Evolutionary conservation across 2,113 vertebrate genomes (phyloP).

Genomic region (Ictalurus punctatus): DNA sequence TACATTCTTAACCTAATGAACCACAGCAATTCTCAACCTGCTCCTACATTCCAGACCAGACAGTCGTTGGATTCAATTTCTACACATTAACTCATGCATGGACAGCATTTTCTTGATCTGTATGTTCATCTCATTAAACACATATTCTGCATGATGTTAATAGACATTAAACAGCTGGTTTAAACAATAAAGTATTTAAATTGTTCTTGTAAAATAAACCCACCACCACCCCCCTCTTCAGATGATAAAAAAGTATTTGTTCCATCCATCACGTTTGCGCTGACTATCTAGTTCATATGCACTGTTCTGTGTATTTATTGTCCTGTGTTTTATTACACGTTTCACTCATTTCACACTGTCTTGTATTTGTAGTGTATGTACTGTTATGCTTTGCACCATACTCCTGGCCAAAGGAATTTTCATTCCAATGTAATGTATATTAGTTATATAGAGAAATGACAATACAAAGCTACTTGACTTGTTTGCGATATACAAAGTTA

Average conservation of each 20-base stretch:
- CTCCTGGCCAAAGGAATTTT: not conserved
- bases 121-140: not conserved
- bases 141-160: not conserved
- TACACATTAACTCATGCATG: not conserved
- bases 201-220: not conserved
- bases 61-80: not conserved
- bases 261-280: not conserved
- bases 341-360: not conserved
- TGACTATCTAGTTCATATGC: not conserved
- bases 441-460: not conserved
- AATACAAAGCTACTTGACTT: not conserved
- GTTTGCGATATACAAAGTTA: not conserved
- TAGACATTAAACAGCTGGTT: not conserved
- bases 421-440: not conserved
- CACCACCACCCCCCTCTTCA: not conserved
- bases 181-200: not conserved
- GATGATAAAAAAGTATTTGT: not conserved
- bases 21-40: constrained; percentile 56
- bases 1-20: not conserved
- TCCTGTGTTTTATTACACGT: not conserved
- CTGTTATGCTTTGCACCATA: not conserved
- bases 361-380: not conserved
- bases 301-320: not conserved
- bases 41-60: constrained; percentile 62
- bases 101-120: not conserved